Base-by-base conservation (phyloP, 2,888 invertebrate species). In the Callyntrura guangdongensis region DNA sequence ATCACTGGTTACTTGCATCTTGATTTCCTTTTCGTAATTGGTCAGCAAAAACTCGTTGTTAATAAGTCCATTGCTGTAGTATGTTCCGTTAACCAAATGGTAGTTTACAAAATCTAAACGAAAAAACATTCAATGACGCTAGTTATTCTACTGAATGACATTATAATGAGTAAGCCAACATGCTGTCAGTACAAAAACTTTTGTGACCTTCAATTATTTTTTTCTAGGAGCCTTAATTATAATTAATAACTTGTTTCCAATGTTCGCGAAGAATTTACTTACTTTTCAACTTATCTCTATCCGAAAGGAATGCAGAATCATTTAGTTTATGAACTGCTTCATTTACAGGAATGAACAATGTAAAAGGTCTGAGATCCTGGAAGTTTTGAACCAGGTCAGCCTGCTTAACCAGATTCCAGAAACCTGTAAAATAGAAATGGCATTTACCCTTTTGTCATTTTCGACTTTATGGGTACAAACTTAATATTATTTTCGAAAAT, bases 31-130 rank as follows among this genome's bases (percentile, higher is more conserved):
- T 14, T 94, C 94, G 64, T 94, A 94, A 14, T 94, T 93, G 14
- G 95, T 95, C 4, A 94, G 93, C 25, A 95, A 92, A 81, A 94
- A 94, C 83, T 94, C 94, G 4, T 94, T 94, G 84, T 94, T 94
- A 5, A 94, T 84, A 4, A 95, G 87, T 5, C 95, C 95, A 36
- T 94, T 94, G 74, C 94, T 94, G 94, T 94, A 95, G 90, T 94
- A 94, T 0, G 95, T 94, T 14, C 95, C 94, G 22, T 94, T 94
- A 14, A 94, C 94, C 22, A 95, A 94, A 93, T 95, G 95, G 88
- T 95, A 95, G 56, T 92, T 93, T 27, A 95, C 72, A 74, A 94
- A 93, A 83, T 93, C 94, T 93, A 67, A 0, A 89, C 84, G 27
- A 0, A 59, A n/a, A 6, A 36, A 36, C 3, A 36, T 36, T 4